phyloP scores from a whole-genome alignment of 2,113 vertebrate species.

The Nerophis lumbriciformis region DNA sequence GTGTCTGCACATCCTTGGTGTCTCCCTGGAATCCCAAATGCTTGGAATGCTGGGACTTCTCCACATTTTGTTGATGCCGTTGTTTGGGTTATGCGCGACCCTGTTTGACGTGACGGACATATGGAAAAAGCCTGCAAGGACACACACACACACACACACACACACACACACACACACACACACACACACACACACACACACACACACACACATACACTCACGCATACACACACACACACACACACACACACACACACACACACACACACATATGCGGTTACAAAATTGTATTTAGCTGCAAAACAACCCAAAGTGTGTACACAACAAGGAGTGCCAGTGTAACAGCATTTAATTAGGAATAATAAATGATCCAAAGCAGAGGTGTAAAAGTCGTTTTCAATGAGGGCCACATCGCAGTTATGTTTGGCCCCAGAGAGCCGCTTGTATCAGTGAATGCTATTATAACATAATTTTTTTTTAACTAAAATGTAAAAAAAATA shows the following conservation, averaged over 20 bases:
- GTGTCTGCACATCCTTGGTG: constrained; percentile 41
- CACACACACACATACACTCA: background rate
- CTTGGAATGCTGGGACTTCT: constrained; percentile 41
- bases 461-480: too few species aligned
- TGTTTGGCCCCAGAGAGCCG: too few species aligned
- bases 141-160: background rate
- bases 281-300: background rate
- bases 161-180: background rate
- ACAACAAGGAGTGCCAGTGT: background rate
- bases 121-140: constrained; percentile 29
- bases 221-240: too few species aligned
- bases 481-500: too few species aligned
- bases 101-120: constrained; percentile 22
- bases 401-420: too few species aligned
- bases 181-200: background rate
- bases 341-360: background rate
- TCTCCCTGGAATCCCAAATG: background rate
- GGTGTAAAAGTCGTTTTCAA: too few species aligned
- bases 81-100: constrained; percentile 41
- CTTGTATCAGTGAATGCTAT: too few species aligned
- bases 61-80: constrained; percentile 23
- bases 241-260: background rate
- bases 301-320: background rate
- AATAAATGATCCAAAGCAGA: background rate
- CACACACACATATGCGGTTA: background rate